These are phyloP conservation scores for Grammomys surdaster DNA, from an alignment of 2,113 vertebrate species.

Conservation along the genomic window DNA sequence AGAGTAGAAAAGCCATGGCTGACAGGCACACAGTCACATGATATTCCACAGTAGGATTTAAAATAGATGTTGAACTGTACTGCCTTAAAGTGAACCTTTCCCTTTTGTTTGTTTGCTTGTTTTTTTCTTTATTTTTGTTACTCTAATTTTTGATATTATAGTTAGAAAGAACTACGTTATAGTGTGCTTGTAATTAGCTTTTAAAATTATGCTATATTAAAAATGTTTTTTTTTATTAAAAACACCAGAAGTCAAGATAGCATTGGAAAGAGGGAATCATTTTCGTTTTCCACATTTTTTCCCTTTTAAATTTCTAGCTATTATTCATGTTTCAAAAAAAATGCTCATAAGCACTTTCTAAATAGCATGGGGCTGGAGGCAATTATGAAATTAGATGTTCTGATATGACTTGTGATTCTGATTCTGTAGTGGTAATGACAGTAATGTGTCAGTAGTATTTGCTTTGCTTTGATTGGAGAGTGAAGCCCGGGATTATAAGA, in stretches of 20 bases:
- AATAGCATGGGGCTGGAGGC: conserved; percentile 28
- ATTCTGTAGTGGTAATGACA: conserved; percentile 55
- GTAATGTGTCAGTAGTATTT: conserved; percentile 39
- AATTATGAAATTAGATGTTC: conserved; percentile 59
- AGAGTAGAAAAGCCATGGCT: neutral
- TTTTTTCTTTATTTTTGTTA: conserved; percentile 29
- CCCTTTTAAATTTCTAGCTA: conserved; percentile 28
- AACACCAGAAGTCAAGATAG: conserved; percentile 35
- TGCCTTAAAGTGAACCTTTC: neutral
- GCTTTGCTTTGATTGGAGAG: conserved; percentile 54
- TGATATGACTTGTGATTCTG: conserved; percentile 41
- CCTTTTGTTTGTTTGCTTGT: neutral
- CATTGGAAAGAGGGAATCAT: neutral
- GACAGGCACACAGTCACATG: neutral
- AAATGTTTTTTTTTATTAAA: conserved; percentile 3
- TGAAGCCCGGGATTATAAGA: conserved; percentile 36
- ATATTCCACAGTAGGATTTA: neutral
- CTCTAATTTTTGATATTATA: neutral
- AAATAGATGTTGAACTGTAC: neutral
- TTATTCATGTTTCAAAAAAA: conserved; percentile 50
- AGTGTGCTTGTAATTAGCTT: conserved; percentile 19
- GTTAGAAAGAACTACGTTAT: conserved; percentile 12
- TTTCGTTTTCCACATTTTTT: conserved; percentile 18
- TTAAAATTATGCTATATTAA: conserved; percentile 2
- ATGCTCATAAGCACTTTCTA: neutral